Conservation (phyloP, 2,797 vertebrate genomes). For the Bradypodion ventrale region DNA sequence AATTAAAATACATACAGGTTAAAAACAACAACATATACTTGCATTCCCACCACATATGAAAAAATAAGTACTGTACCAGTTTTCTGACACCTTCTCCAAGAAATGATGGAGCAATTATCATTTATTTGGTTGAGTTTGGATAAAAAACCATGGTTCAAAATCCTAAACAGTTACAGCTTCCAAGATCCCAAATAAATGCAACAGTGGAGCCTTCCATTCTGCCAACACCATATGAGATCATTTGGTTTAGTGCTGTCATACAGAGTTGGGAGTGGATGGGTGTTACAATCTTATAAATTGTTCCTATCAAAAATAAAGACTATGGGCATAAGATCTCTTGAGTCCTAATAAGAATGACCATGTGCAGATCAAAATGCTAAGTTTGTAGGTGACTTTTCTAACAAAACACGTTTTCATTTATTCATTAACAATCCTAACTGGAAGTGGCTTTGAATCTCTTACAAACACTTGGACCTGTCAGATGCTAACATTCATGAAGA, state of each 20-base stretch:
- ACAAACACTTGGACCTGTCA: no score
- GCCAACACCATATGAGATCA: no score
- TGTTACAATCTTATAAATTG: no score
- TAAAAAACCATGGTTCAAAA: neutral
- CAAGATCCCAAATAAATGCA: no score
- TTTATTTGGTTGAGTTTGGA: no score
- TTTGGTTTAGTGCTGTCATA: neutral
- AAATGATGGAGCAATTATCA: no score
- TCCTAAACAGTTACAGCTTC: no score
- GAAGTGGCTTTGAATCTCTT: neutral
- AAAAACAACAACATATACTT: no score
- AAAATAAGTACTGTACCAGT: no score
- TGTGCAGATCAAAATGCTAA: neutral
- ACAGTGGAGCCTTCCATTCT: neutral
- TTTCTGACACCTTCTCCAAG: no score
- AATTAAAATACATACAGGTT: no score
- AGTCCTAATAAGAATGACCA: neutral
- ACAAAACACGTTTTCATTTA: neutral
- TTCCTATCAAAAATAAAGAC: neutral
- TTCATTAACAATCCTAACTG: neutral
- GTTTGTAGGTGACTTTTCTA: neutral
- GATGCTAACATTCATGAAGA: neutral
- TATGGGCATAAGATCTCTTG: neutral
- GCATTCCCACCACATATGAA: no score
- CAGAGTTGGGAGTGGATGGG: neutral